Base-by-base conservation (phyloP, 2,113 vertebrate species). In the Ia io region DNA sequence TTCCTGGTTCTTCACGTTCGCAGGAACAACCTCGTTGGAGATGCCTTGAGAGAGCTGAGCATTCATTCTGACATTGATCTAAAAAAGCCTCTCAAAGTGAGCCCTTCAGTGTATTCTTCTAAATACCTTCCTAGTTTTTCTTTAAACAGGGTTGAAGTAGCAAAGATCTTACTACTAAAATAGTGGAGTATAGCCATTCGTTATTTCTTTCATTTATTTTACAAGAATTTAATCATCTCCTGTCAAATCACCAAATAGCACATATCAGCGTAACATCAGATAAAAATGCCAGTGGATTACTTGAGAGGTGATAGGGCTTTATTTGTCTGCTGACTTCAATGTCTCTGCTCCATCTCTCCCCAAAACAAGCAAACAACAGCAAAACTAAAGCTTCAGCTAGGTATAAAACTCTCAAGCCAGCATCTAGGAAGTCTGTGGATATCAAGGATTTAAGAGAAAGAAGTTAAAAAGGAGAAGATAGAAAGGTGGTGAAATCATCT, bases 21-120 rank as follows among this genome's bases (percentile, higher is more conserved):
- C 83, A 98, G 99, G 92, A 98, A 98, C 97, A 99, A 99, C 97
- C 98, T 99, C 84, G 99, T 99, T 5, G 99, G 99, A 35, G 99
- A 99, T 97, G 99, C 99, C 8, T 97, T 99, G 22, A 98, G 99
- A 23, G 99, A 99, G 97, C 97, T 99, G 97, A 99, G 99, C 97
- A 98, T 99, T 98, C 99, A 99, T 97, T 99, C 99, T n/a, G 99
- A 99, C 37, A 99, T 99, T 85, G 99, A 99, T 97, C 98, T 99
- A 96, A 99, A 99, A 98, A 99, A 99, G 79, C 99, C 99, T 40
- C 98, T 99, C 51, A 99, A 99, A 98, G 99, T 99, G 97, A 98
- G 98, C 77, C n/a, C 25, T 82, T 82, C 40, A 32, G 0, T 30
- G 0, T 78, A 47, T 53, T 69, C 18, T 11, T 90, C 25, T 61